phyloP scores from a whole-genome alignment of 2,888 invertebrate species.

The Athetis lepigone region DNA sequence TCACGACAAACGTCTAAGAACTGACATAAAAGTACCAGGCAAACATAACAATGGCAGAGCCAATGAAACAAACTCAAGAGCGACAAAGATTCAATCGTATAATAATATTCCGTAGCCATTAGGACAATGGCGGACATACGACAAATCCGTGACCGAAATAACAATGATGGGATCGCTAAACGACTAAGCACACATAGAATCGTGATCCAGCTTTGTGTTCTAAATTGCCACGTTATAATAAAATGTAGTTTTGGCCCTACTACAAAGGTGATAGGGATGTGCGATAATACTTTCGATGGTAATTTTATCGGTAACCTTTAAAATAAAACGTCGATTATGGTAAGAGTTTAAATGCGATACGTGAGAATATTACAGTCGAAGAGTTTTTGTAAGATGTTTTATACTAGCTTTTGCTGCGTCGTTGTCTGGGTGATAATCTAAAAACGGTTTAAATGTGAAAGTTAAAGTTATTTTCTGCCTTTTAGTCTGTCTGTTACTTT shows the following conservation, averaged over 20 bases:
- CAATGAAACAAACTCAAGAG: conserved; percentile 45
- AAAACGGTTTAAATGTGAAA: too few species aligned
- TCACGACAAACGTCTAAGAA: neutral
- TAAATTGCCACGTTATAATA: conserved; percentile 72
- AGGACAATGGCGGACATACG: conserved; percentile 70
- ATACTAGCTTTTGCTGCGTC: neutral
- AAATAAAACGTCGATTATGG: conserved; percentile 41
- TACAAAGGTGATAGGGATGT: conserved; percentile 48
- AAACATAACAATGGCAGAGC: conserved; percentile 26
- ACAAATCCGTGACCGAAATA: conserved; percentile 73
- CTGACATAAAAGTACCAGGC: conserved; percentile 16
- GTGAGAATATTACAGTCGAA: conserved; percentile 24
- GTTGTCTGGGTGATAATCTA: too few species aligned
- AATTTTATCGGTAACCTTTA: conserved; percentile 41
- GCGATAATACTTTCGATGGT: conserved; percentile 52
- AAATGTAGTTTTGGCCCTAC: conserved; percentile 65
- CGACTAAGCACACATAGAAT: conserved; percentile 66
- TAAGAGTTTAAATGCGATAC: conserved; percentile 27
- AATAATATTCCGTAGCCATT: conserved; percentile 68
- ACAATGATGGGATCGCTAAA: conserved; percentile 63
- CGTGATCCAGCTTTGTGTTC: conserved; percentile 67
- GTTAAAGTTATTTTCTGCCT: too few species aligned
- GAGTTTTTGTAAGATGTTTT: conserved; percentile 13
- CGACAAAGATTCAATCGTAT: conserved; percentile 70
- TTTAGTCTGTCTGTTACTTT: too few species aligned